Evolutionary conservation across 2,113 vertebrate genomes (phyloP).

Genomic region (Hippopotamus amphibius): DNA sequence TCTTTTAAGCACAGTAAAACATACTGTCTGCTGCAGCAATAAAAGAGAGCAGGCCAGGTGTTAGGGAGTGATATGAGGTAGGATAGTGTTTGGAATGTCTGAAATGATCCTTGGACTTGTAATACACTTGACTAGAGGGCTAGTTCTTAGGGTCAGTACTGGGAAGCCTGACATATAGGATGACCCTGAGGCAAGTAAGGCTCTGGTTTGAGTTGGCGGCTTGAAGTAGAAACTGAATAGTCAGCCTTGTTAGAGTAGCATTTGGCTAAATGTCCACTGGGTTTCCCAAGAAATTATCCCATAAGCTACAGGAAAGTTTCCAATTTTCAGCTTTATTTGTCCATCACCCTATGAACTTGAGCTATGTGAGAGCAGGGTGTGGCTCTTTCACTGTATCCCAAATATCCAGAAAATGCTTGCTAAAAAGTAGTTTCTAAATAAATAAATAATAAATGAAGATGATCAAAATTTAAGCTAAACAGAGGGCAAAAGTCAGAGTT

Average conservation of each 20-base stretch:
- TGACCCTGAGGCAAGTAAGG: neutral
- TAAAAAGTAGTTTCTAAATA: neutral
- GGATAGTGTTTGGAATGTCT: neutral
- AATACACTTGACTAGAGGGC: neutral
- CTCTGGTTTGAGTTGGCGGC: neutral
- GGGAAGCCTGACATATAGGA: accelerated
- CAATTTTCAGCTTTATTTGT: neutral
- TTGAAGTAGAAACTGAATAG: neutral
- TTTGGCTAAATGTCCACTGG: neutral
- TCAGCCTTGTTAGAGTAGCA: neutral
- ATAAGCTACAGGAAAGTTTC: neutral
- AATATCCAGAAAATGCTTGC: neutral
- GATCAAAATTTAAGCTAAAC: neutral
- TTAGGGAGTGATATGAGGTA: neutral
- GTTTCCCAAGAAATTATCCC: neutral
- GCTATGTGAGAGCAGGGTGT: neutral
- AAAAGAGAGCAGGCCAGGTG: neutral
- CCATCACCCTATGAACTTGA: neutral
- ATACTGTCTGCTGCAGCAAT: neutral
- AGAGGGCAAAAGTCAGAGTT: neutral
- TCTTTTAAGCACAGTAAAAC: neutral
- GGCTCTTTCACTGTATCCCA: neutral
- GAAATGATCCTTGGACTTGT: neutral
- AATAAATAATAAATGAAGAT: neutral
- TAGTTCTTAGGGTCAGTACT: neutral